Evolutionary conservation across 2,113 vertebrate genomes (phyloP).

Genomic region (Vulpes vulpes): DNA sequence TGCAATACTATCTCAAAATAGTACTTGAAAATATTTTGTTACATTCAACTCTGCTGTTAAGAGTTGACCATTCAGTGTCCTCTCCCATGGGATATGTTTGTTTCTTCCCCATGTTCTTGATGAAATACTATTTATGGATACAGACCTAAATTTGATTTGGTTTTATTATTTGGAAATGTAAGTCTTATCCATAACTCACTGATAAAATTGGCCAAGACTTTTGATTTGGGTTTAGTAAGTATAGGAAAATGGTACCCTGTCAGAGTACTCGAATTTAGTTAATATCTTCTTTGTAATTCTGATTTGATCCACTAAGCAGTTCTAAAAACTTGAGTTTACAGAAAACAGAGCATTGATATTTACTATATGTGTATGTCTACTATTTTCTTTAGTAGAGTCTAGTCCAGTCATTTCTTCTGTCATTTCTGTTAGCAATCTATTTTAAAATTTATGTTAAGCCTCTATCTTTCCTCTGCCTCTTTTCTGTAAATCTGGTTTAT

Average conservation of each 20-base stretch:
- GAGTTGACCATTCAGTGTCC: neutral
- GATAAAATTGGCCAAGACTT: slow-evolving; percentile 48
- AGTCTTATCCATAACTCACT: slow-evolving; percentile 37
- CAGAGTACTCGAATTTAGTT: neutral
- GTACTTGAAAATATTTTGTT: neutral
- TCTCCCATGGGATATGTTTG: neutral
- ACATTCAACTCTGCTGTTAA: neutral
- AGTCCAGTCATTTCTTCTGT: neutral
- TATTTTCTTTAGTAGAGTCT: neutral
- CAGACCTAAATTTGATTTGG: slow-evolving; percentile 10
- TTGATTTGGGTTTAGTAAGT: slow-evolving; percentile 44
- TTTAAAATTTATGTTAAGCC: slow-evolving; percentile 56
- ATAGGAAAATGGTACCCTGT: neutral
- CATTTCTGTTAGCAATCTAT: slow-evolving; percentile 48
- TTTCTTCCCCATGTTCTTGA: neutral
- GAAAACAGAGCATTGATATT: neutral
- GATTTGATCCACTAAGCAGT: neutral
- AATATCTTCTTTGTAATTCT: slow-evolving; percentile 18
- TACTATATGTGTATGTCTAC: no score
- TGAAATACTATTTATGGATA: slow-evolving; percentile 27
- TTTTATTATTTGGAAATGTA: slow-evolving; percentile 48
- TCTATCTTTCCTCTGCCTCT: slow-evolving; percentile 34
- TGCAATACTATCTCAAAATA: neutral
- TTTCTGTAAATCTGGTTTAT: slow-evolving; percentile 64
- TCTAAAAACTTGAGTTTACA: neutral